Percentiles rank a stretch among this genome's conserved stretches.
These are phyloP conservation scores for Bombus terrestris DNA, from an alignment of 1,140 invertebrate species.

Conservation along the genomic window DNA sequence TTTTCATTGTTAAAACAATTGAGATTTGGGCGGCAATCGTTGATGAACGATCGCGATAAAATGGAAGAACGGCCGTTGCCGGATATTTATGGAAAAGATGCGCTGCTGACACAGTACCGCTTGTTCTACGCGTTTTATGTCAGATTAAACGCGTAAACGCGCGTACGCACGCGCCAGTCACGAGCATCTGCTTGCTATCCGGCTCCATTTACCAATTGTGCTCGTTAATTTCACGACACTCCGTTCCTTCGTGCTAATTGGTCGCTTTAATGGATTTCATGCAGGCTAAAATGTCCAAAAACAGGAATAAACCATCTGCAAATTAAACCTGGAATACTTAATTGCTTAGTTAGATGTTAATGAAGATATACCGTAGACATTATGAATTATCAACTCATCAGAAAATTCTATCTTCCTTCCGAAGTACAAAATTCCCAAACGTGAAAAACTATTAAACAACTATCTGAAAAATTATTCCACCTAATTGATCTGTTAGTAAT, in stretches of 20 bases:
- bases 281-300: conserved; percentile 32
- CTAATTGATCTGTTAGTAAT: not conserved
- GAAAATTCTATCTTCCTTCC: not conserved
- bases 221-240: conserved; percentile 74
- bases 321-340: not conserved
- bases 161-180: conserved; percentile 44
- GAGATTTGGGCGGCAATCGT: not conserved
- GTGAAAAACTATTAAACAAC: not conserved
- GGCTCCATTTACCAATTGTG: conserved; percentile 74
- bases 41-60: not conserved
- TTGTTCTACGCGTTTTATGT: conserved; percentile 29
- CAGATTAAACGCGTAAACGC: conserved; percentile 46
- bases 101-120: not conserved
- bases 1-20: not conserved
- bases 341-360: not conserved
- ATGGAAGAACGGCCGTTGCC: not conserved
- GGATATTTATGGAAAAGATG: conserved; percentile 4
- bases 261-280: conserved; percentile 56
- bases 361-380: not conserved
- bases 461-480: too few species aligned
- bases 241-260: conserved; percentile 70
- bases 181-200: conserved; percentile 75
- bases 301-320: not conserved
- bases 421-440: not conserved
- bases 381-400: not conserved